Evolutionary conservation across 2,113 vertebrate species (phyloP).

Genomic region (Falcunculus frontatus): DNA sequence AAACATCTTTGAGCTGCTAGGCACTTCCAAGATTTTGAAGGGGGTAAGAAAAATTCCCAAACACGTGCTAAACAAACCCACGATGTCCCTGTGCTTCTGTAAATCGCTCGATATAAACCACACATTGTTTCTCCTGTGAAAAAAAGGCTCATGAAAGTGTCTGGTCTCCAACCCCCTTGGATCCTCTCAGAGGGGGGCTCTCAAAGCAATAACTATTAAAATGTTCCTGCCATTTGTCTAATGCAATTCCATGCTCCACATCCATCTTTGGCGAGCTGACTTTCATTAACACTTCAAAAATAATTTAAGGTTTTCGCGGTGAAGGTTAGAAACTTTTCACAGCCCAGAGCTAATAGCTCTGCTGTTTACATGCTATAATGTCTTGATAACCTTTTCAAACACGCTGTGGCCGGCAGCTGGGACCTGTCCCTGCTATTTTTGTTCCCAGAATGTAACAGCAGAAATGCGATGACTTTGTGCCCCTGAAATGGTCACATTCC

Average conservation of each 20-base stretch:
- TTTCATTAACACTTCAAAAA: conserved; percentile 81
- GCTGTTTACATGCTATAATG: conserved; percentile 76
- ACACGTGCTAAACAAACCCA: not conserved
- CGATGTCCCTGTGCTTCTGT: not conserved
- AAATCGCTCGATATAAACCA: not conserved
- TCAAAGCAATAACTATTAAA: conserved; percentile 75
- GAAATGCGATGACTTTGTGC: conserved; percentile 58
- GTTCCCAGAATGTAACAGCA: conserved; percentile 58
- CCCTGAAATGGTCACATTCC: conserved; percentile 61
- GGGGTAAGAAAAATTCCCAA: not conserved
- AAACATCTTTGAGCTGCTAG: not conserved
- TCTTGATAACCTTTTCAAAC: conserved; percentile 75
- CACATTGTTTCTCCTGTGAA: not conserved
- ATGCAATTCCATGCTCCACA: conserved; percentile 69
- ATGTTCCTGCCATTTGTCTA: conserved; percentile 73
- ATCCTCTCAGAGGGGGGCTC: conserved; percentile 38
- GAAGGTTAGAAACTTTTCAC: conserved; percentile 78
- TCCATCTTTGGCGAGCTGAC: conserved; percentile 71
- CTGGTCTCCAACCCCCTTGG: conserved; percentile 22
- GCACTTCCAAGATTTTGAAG: not conserved
- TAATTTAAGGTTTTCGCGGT: conserved; percentile 76
- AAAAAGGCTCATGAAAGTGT: conserved; percentile 11
- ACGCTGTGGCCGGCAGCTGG: conserved; percentile 61
- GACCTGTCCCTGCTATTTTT: conserved; percentile 69
- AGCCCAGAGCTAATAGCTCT: conserved; percentile 74